Conservation (phyloP, 2,797 vertebrate species). For the Picus viridis region DNA sequence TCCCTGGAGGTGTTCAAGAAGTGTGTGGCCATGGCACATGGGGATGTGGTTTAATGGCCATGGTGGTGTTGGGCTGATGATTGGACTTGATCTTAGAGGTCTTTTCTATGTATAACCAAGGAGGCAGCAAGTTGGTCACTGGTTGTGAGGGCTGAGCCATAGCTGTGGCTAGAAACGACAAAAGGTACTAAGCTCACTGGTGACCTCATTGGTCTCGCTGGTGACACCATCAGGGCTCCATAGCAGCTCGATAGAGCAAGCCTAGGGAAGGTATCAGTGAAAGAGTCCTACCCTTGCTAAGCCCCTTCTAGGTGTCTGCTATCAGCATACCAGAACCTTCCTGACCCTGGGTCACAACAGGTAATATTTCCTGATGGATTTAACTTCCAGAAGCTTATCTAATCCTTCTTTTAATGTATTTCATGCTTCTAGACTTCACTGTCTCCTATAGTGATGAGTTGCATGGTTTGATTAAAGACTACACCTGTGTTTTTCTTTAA, state of each 20-base stretch:
- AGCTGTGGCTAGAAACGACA: not conserved
- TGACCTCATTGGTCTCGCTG: accelerated
- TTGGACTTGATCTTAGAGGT: too few relatives aligned
- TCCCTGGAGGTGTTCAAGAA: too few relatives aligned
- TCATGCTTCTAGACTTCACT: not conserved
- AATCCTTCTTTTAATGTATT: not conserved
- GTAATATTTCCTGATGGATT: not conserved
- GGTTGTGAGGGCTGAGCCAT: not conserved
- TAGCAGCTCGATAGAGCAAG: not conserved
- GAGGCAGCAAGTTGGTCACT: not conserved
- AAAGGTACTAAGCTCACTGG: not conserved
- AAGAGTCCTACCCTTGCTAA: not conserved
- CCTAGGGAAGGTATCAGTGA: not conserved
- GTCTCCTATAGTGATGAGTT: not conserved
- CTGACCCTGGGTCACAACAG: not conserved
- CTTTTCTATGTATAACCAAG: not conserved
- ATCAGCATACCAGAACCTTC: not conserved
- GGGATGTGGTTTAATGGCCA: too few relatives aligned
- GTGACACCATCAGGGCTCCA: not conserved
- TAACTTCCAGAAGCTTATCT: not conserved
- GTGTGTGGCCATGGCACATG: too few relatives aligned
- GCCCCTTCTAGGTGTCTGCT: not conserved
- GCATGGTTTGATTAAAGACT: not conserved
- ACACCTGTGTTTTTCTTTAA: not conserved
- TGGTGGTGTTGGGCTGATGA: too few relatives aligned